Percentiles rank a stretch among this genome's conserved stretches.
Conservation (phyloP, 2,888 invertebrate genomes). For the Antheraea assamensis region DNA sequence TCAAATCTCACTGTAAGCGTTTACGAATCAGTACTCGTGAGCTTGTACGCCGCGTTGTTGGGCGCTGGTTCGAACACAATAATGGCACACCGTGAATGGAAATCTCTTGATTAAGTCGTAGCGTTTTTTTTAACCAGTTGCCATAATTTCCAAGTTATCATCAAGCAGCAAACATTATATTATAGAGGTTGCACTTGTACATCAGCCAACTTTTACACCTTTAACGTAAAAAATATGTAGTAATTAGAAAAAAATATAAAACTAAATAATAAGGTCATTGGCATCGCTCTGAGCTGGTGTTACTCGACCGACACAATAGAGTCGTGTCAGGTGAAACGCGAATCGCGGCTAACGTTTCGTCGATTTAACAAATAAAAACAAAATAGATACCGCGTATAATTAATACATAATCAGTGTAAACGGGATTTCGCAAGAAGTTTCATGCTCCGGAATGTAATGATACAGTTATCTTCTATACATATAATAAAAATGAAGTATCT, state of each 20-base stretch:
- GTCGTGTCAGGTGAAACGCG: constrained; percentile 17
- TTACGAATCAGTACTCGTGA: no score
- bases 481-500: no score
- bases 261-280: constrained; percentile 10
- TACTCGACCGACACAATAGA: constrained; percentile 30
- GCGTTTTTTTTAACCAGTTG: not conserved
- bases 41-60: not conserved
- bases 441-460: constrained; percentile 23
- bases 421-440: constrained; percentile 35
- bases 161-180: not conserved
- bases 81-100: not conserved
- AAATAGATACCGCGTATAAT: constrained; percentile 40
- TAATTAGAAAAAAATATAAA: not conserved
- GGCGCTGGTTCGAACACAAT: not conserved
- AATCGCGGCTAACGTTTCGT: not conserved
- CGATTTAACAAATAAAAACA: not conserved
- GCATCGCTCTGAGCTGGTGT: not conserved
- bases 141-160: not conserved
- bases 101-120: not conserved
- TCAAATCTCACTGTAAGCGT: no score
- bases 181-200: not conserved
- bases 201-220: not conserved
- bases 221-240: not conserved
- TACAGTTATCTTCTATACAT: not conserved
- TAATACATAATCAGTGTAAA: constrained; percentile 49